Evolutionary conservation across 1,140 invertebrate genomes (phyloP).

Genomic region (Caenorhabditis inopinata): DNA sequence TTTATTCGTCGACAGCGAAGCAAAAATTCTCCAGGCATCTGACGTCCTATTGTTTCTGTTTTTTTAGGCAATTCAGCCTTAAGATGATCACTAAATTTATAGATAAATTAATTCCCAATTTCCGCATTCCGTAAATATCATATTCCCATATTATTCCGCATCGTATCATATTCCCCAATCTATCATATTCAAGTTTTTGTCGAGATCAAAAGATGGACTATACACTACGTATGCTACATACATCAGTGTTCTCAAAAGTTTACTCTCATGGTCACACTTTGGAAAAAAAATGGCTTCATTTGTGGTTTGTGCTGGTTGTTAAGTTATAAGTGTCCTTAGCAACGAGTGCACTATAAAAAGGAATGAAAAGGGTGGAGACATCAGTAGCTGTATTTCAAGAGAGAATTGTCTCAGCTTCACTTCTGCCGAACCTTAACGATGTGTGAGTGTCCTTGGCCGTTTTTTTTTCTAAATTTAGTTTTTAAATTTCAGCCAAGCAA

Average conservation of each 20-base stretch:
- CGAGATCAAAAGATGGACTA: neutral
- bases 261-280: constrained; percentile 20
- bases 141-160: too few species aligned
- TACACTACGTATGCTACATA: neutral
- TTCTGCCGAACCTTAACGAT: neutral
- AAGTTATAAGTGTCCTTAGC: neutral
- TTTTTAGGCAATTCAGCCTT: too few species aligned
- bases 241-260: neutral
- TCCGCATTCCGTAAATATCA: too few species aligned
- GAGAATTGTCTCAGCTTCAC: neutral
- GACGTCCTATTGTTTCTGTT: too few species aligned
- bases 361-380: neutral
- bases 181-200: too few species aligned
- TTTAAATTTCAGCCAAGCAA: neutral
- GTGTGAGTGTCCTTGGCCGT: neutral
- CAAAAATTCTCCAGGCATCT: too few species aligned
- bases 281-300: neutral
- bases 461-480: neutral
- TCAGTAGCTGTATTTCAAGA: neutral
- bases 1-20: too few species aligned
- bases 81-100: too few species aligned
- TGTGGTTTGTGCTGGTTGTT: constrained; percentile 17
- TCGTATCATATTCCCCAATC: too few species aligned
- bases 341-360: neutral
- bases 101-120: too few species aligned